phyloP scores from a whole-genome alignment of 2,113 vertebrate genomes.

The Anguilla japonica region DNA sequence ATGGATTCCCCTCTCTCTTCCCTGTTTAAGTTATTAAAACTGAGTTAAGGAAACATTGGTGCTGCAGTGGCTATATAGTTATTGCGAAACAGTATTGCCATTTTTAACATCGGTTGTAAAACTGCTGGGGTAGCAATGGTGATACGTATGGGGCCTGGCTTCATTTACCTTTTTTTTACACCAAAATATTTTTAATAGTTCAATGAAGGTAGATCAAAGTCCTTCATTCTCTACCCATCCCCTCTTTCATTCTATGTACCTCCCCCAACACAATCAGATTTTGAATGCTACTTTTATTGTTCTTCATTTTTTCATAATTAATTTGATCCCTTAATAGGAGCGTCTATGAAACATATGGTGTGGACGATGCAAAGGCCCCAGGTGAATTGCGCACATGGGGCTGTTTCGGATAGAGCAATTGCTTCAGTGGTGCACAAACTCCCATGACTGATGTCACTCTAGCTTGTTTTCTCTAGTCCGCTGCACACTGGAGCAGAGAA shows the following conservation, averaged over 20 bases:
- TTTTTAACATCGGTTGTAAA: too few species aligned
- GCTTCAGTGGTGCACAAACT: conserved; percentile 12
- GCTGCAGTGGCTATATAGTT: too few species aligned
- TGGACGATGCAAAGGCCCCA: neutral
- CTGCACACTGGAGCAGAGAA: neutral
- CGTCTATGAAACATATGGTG: conserved; percentile 8
- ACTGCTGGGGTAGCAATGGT: too few species aligned
- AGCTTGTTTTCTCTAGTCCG: conserved; percentile 14
- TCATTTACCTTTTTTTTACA: too few species aligned
- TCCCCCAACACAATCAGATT: neutral
- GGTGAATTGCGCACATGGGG: conserved; percentile 1
- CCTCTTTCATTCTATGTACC: neutral
- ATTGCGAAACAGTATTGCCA: too few species aligned
- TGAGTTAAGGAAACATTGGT: too few species aligned
- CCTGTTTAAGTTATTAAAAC: too few species aligned
- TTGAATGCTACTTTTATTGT: conserved; percentile 7
- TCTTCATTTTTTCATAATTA: conserved; percentile 9
- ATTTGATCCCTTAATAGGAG: conserved; percentile 1
- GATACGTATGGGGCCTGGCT: too few species aligned
- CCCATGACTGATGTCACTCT: conserved; percentile 14
- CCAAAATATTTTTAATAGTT: too few species aligned
- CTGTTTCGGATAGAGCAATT: neutral
- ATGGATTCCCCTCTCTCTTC: too few species aligned
- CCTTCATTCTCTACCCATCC: neutral
- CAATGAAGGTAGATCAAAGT: neutral